These are phyloP conservation scores for Hemibates koningsi DNA, from an alignment of 2,113 vertebrate species.

Conservation along the genomic window DNA sequence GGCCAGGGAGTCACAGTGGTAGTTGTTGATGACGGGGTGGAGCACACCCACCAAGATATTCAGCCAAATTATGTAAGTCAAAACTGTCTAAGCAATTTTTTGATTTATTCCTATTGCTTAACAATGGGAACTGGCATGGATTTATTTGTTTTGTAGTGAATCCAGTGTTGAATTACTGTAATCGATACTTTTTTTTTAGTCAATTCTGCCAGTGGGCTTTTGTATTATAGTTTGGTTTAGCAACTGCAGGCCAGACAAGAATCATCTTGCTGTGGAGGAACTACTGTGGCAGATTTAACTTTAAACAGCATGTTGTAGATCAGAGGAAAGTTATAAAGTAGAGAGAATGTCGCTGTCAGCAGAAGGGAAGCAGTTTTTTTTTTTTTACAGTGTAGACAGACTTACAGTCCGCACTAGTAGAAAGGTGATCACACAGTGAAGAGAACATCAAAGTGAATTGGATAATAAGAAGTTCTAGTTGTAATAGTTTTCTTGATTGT, in stretches of 20 bases:
- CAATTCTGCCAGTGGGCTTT: neutral
- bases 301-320: neutral
- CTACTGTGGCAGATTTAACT: neutral
- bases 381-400: neutral
- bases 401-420: neutral
- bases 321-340: neutral
- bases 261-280: neutral
- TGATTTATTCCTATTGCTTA: neutral
- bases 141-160: neutral
- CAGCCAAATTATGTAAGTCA: slow-evolving; percentile 92
- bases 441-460: neutral
- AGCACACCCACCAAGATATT: slow-evolving; percentile 89
- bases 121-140: neutral
- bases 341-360: neutral
- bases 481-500: neutral
- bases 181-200: neutral
- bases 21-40: slow-evolving; percentile 91
- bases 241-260: neutral
- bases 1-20: slow-evolving; percentile 90
- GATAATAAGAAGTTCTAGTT: neutral
- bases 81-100: neutral
- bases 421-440: neutral
- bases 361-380: neutral
- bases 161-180: neutral
- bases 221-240: neutral